phyloP scores from a whole-genome alignment of 2,113 vertebrate genomes.

The Carassius auratus region DNA sequence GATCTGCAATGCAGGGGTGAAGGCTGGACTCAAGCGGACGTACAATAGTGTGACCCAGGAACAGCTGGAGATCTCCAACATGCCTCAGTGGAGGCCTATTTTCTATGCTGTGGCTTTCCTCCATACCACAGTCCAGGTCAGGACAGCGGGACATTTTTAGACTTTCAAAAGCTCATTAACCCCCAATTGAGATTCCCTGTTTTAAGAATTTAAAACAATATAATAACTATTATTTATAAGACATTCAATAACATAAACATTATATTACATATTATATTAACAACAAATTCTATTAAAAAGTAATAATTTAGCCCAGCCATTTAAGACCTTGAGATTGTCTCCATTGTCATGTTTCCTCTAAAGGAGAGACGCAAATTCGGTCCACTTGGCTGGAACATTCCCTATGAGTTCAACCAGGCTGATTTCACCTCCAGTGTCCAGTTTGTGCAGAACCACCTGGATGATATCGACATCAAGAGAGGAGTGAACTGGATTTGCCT shows the following conservation, averaged over 20 bases:
- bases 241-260: too few relatives aligned
- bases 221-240: background rate
- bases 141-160: background rate
- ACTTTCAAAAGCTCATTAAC: too few relatives aligned
- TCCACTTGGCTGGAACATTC: constrained; percentile 86
- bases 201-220: too few relatives aligned
- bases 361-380: constrained; percentile 87
- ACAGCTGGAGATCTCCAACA: constrained; percentile 78
- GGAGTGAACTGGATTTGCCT: constrained; percentile 83
- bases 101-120: constrained; percentile 84
- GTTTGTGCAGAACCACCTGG: constrained; percentile 85
- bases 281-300: background rate
- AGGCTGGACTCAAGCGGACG: constrained; percentile 83
- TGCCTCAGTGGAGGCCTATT: constrained; percentile 83
- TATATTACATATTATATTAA: too few relatives aligned
- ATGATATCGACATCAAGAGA: constrained; percentile 69
- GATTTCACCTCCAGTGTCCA: constrained; percentile 83
- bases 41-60: constrained; percentile 81
- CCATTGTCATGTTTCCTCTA: constrained; percentile 11
- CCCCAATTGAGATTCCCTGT: too few relatives aligned
- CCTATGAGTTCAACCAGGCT: constrained; percentile 87
- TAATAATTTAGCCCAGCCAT: background rate
- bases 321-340: background rate
- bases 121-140: constrained; percentile 84
- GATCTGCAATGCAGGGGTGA: constrained; percentile 74